Percentiles rank a stretch among this genome's conserved stretches.
Evolutionary conservation across 2,888 invertebrate genomes (phyloP).

Genomic region (Sipha maydis): DNA sequence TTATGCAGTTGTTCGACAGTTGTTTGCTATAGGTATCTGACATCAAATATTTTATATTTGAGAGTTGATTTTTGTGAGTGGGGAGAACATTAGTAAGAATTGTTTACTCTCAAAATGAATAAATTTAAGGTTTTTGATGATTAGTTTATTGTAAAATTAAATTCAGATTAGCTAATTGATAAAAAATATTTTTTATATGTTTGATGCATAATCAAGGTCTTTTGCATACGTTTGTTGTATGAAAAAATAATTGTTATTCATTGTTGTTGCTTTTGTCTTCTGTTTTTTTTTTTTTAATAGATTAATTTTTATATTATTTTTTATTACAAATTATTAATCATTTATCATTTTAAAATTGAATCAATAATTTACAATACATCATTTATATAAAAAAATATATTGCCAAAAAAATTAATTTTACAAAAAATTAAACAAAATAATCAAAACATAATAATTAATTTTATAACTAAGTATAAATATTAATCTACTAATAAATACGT

Average conservation of each 20-base stretch:
- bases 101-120: not conserved
- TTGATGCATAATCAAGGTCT: not conserved
- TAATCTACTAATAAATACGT: too few species aligned
- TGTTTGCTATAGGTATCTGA: conserved; percentile 10
- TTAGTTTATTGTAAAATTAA: not conserved
- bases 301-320: not conserved
- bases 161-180: not conserved
- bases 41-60: not conserved
- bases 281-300: not conserved
- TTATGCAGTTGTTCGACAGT: conserved; percentile 40
- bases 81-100: not conserved
- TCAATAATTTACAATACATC: not conserved
- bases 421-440: too few species aligned
- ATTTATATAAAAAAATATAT: too few species aligned
- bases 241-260: not conserved
- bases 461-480: too few species aligned
- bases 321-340: not conserved
- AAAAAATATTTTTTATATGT: not conserved
- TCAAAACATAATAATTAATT: too few species aligned
- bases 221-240: not conserved
- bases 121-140: not conserved
- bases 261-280: not conserved
- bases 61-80: not conserved
- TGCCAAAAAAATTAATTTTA: too few species aligned
- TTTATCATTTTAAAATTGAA: too few species aligned